Percentiles rank a stretch among this genome's conserved stretches.
Evolutionary conservation across 2,113 vertebrate genomes (phyloP).

Genomic region (Clarias magur): DNA sequence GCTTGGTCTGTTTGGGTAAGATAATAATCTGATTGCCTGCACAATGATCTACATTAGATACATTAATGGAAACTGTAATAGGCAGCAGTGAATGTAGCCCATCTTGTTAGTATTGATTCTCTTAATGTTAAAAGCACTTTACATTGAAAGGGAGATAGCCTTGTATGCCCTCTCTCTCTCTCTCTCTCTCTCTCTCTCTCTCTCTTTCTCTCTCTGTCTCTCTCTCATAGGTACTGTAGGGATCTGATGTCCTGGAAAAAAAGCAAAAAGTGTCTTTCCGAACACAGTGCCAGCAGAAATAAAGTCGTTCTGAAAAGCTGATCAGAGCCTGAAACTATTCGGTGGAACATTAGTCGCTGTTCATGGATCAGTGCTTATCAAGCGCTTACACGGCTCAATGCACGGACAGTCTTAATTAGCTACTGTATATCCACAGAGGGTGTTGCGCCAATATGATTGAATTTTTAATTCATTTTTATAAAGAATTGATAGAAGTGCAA

Average conservation of each 20-base stretch:
- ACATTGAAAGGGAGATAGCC: conserved; percentile 68
- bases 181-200: not conserved
- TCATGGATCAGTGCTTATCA: conserved; percentile 17
- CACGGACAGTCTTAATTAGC: conserved; percentile 66
- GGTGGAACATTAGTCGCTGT: not conserved
- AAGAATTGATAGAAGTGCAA: not conserved
- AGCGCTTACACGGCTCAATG: conserved; percentile 38
- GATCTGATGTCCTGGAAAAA: conserved; percentile 15
- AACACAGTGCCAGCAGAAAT: conserved; percentile 24
- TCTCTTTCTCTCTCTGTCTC: not conserved
- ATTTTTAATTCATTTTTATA: not conserved
- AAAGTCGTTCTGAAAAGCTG: conserved; percentile 21
- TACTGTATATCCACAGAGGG: conserved; percentile 40
- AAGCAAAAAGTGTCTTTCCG: not conserved
- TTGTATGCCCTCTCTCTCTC: conserved; percentile 59
- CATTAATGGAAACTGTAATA: conserved; percentile 83
- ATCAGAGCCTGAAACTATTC: not conserved
- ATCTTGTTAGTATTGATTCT: conserved; percentile 87
- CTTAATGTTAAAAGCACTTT: conserved; percentile 82
- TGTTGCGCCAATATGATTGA: not conserved
- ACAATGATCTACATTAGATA: conserved; percentile 88
- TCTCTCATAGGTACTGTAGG: not conserved
- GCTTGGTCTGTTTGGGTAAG: not conserved
- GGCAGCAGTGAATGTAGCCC: conserved; percentile 77
- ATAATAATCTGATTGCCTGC: conserved; percentile 79